These are phyloP conservation scores for Strigamia maritima DNA, from an alignment of 2,888 invertebrate species.

Conservation along the genomic window DNA sequence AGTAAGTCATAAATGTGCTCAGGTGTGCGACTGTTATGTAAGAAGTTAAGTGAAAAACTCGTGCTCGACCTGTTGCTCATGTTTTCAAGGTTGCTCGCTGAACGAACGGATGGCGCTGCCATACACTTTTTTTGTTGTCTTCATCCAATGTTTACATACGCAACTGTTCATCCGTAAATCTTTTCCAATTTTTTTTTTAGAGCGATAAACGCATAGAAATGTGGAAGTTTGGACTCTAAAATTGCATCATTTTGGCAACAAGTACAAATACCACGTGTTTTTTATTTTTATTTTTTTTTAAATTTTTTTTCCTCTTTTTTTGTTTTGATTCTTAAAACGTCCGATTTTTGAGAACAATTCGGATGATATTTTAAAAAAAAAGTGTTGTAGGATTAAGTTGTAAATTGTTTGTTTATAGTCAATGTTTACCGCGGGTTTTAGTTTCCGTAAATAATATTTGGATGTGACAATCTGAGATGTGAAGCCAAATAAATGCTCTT, in stretches of 20 bases:
- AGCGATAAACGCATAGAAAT: not conserved
- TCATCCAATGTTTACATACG: not conserved
- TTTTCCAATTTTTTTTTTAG: constrained; percentile 1
- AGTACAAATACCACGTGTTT: not conserved
- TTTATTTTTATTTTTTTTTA: not conserved
- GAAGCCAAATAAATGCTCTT: not conserved
- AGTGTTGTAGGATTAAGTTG: not conserved
- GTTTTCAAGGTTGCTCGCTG: constrained; percentile 4
- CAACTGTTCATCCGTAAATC: constrained; percentile 12
- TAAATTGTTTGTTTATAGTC: not conserved
- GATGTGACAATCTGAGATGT: not conserved
- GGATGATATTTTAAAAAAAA: not conserved
- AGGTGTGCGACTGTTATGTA: constrained; percentile 7
- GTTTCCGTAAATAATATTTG: constrained; percentile 2
- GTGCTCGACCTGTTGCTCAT: not conserved
- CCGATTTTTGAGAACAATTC: too few species aligned
- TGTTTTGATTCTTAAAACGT: too few species aligned
- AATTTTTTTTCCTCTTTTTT: not conserved
- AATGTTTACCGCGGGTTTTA: not conserved
- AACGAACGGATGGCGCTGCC: not conserved
- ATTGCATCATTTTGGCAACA: constrained; percentile 9
- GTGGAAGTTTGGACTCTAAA: not conserved
- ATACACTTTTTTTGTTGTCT: not conserved
- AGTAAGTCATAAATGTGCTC: not conserved
- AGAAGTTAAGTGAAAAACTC: not conserved